Conservation (phyloP, 2,888 invertebrate species). For the Drosophila rellima region DNA sequence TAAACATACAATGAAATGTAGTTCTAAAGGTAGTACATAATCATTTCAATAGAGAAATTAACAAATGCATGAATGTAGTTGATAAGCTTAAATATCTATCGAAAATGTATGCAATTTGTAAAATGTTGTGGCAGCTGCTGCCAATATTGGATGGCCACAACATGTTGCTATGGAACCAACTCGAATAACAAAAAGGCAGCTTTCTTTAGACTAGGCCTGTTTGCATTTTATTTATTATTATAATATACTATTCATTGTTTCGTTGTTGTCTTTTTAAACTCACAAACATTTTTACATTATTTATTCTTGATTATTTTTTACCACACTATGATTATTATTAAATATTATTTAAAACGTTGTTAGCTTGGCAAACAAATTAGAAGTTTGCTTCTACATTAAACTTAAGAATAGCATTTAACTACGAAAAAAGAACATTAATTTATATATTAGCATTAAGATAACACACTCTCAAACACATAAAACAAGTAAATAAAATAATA, state of each 20-base stretch:
- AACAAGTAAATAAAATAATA: constrained; percentile 31
- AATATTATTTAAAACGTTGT: constrained; percentile 57
- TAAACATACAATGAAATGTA: constrained; percentile 52
- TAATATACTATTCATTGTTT: constrained; percentile 31
- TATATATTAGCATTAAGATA: constrained; percentile 53
- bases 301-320: constrained; percentile 36
- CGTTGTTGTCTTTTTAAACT: constrained; percentile 34
- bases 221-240: constrained; percentile 51
- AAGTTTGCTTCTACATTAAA: constrained; percentile 64
- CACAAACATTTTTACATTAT: constrained; percentile 36
- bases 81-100: constrained; percentile 25
- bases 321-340: constrained; percentile 32
- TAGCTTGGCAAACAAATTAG: constrained; percentile 52
- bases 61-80: constrained; percentile 36
- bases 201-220: constrained; percentile 14
- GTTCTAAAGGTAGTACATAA: constrained; percentile 51
- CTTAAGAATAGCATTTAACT: constrained; percentile 73
- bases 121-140: constrained; percentile 25
- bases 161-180: constrained; percentile 43
- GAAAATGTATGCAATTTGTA: constrained; percentile 32
- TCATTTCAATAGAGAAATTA: constrained; percentile 59
- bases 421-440: constrained; percentile 44
- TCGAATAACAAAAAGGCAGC: constrained; percentile 42
- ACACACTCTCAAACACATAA: constrained; percentile 30
- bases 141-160: constrained; percentile 7